Evolutionary conservation across 2,113 vertebrate species (phyloP).

Genomic region (Cyanoliseus patagonus): DNA sequence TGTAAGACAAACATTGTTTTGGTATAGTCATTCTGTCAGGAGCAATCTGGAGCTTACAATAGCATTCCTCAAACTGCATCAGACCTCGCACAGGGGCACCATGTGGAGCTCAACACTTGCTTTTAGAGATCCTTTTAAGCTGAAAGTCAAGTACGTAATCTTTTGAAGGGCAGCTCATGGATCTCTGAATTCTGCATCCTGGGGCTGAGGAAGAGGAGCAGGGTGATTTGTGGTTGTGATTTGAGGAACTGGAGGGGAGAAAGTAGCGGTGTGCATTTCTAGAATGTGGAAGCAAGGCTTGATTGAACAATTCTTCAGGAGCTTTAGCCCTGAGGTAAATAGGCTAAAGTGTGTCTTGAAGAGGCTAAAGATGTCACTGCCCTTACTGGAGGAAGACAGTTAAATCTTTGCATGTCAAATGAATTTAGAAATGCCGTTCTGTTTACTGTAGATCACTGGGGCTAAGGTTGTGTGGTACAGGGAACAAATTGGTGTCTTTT

Average conservation of each 20-base stretch:
- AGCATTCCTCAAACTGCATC: fast-evolving
- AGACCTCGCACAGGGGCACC: not conserved
- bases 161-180: fast-evolving
- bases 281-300: fast-evolving
- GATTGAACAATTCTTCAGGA: not conserved
- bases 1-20: not conserved
- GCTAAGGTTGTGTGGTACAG: not conserved
- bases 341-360: not conserved
- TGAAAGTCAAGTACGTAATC: not conserved
- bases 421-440: not conserved
- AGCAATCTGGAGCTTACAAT: not conserved
- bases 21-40: fast-evolving
- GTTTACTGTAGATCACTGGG: fast-evolving
- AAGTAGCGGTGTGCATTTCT: not conserved
- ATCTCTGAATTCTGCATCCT: not conserved
- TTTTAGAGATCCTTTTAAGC: not conserved
- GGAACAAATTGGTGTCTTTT: not conserved
- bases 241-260: not conserved
- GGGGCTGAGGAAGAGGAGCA: not conserved
- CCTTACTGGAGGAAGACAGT: not conserved
- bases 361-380: not conserved
- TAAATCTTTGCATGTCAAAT: not conserved
- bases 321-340: not conserved
- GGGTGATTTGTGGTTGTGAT: not conserved
- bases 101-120: not conserved